phyloP scores from a whole-genome alignment of 2,888 invertebrate species.

The Augochlorella aurata region DNA sequence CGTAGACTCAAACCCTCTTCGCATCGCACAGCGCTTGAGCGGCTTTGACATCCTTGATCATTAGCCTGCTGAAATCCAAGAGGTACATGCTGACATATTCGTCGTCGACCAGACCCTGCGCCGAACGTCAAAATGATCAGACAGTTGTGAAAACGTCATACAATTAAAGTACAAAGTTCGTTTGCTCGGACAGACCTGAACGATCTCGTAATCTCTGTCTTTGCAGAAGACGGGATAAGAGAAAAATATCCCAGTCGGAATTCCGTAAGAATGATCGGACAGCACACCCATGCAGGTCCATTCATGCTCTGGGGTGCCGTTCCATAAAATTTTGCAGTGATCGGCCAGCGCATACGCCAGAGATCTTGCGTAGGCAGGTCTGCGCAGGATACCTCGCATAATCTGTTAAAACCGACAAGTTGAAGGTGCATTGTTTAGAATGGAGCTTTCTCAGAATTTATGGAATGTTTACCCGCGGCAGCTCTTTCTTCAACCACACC shows the following conservation, averaged over 20 bases:
- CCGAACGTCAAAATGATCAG: not conserved
- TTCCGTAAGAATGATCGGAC: conserved; percentile 62
- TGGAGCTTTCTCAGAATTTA: not conserved
- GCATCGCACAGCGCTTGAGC: conserved; percentile 35
- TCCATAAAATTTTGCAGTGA: conserved; percentile 61
- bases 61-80: conserved; percentile 19
- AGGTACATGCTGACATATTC: conserved; percentile 40
- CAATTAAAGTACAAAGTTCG: not conserved
- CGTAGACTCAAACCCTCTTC: too few relatives aligned
- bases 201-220: conserved; percentile 54
- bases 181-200: conserved; percentile 43
- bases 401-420: conserved; percentile 25
- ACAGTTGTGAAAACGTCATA: not conserved
- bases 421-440: not conserved
- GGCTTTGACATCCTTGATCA: conserved; percentile 28
- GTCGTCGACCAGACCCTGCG: conserved; percentile 37
- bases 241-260: conserved; percentile 54
- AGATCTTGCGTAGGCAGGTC: conserved; percentile 40
- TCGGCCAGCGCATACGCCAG: conserved; percentile 59
- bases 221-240: conserved; percentile 62
- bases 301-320: conserved; percentile 56
- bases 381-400: conserved; percentile 1
- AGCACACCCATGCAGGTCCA: conserved; percentile 65
- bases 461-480: conserved; percentile 47
- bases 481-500: conserved; percentile 51